phyloP scores from a whole-genome alignment of 1,140 invertebrate species.

The Scaptomyza hsui region DNA sequence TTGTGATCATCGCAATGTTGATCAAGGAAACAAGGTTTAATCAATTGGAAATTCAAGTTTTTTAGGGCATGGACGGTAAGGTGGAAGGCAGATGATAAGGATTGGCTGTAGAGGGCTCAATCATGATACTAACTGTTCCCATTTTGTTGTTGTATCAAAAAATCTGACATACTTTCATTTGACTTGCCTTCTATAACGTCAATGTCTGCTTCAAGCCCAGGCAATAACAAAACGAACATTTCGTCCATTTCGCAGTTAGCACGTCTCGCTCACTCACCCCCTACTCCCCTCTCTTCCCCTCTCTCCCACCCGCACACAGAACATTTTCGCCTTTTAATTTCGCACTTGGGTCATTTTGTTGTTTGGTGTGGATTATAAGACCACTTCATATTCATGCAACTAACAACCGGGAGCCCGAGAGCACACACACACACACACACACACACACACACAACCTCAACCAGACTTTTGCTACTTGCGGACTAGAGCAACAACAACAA shows the following conservation, averaged over 20 bases:
- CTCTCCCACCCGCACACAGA: conserved; percentile 29
- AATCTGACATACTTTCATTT: conserved; percentile 12
- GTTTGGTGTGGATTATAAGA: conserved; percentile 82
- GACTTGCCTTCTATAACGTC: conserved; percentile 17
- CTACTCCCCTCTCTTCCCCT: neutral
- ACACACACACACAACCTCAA: conserved; percentile 5
- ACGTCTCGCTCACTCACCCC: conserved; percentile 36
- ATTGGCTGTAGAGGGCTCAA: too few relatives aligned
- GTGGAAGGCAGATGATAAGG: too few relatives aligned
- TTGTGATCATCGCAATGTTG: too few relatives aligned
- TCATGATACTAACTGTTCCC: too few relatives aligned
- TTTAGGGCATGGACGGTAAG: too few relatives aligned
- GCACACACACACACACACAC: conserved; percentile 7
- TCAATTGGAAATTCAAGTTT: too few relatives aligned
- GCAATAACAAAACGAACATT: conserved; percentile 45
- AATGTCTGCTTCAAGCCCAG: conserved; percentile 31
- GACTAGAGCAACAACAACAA: conserved; percentile 27
- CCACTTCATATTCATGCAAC: conserved; percentile 82
- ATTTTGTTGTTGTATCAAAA: conserved; percentile 14
- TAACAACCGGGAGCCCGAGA: conserved; percentile 58
- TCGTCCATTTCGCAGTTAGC: conserved; percentile 64
- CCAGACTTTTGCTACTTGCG: conserved; percentile 49
- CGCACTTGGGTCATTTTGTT: conserved; percentile 82
- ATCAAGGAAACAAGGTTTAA: too few relatives aligned
- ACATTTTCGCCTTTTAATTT: conserved; percentile 82